These are phyloP conservation scores for Aricia agestis DNA, from an alignment of 1,140 invertebrate genomes.

Conservation along the genomic window DNA sequence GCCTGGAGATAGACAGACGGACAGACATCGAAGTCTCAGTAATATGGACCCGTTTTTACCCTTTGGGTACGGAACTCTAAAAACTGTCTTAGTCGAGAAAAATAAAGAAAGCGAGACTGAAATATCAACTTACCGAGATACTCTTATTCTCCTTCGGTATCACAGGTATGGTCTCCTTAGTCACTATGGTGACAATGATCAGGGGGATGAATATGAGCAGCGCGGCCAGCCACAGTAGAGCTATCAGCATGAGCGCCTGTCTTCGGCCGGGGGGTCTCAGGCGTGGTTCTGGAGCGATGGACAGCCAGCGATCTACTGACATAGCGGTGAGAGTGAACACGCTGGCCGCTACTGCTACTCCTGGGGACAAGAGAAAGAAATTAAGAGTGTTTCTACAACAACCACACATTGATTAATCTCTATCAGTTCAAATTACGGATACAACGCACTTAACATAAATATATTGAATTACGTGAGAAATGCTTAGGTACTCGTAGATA, in stretches of 20 bases:
- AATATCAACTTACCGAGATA: conserved; percentile 49
- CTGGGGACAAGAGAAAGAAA: conserved; percentile 74
- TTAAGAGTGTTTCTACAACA: too few relatives aligned
- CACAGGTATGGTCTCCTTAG: conserved; percentile 64
- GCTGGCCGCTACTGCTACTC: conserved; percentile 84
- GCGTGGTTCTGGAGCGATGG: conserved; percentile 83
- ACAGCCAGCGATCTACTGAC: conserved; percentile 85
- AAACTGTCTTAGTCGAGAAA: too few relatives aligned
- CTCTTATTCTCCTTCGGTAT: conserved; percentile 48
- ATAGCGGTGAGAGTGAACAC: conserved; percentile 87
- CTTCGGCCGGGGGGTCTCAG: conserved; percentile 78
- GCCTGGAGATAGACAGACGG: too few relatives aligned
- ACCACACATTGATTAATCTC: too few relatives aligned
- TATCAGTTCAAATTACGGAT: too few relatives aligned
- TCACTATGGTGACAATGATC: conserved; percentile 70
- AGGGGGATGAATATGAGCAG: conserved; percentile 82
- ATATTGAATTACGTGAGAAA: too few relatives aligned
- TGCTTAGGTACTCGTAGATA: too few relatives aligned
- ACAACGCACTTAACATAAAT: too few relatives aligned
- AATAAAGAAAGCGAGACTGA: too few relatives aligned
- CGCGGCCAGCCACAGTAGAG: conserved; percentile 80
- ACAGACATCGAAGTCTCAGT: too few relatives aligned
- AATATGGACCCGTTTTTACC: too few relatives aligned
- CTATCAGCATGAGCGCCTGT: conserved; percentile 78
- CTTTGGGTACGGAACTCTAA: too few relatives aligned